Percentiles rank a stretch among this genome's conserved stretches.
Evolutionary conservation across 1,140 invertebrate genomes (phyloP).

Genomic region (Pectinophora gossypiella): DNA sequence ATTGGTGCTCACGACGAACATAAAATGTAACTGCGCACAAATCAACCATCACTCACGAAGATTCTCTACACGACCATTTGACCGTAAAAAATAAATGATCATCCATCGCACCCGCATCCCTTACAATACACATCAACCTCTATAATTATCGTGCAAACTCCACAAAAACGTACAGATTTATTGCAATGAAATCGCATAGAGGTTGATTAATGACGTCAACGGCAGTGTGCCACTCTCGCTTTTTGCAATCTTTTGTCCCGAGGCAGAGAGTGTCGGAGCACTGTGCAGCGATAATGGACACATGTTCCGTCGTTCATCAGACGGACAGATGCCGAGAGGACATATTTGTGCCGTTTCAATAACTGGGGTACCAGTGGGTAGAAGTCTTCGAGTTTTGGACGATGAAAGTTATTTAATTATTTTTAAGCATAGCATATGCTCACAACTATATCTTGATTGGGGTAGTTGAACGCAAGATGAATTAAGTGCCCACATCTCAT

Average conservation of each 20-base stretch:
- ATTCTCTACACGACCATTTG: too few relatives aligned
- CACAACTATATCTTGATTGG: too few relatives aligned
- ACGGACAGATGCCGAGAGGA: conserved; percentile 50
- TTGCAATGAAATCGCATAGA: too few relatives aligned
- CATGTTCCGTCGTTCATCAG: conserved; percentile 58
- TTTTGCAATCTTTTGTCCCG: conserved; percentile 2
- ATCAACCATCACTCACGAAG: too few relatives aligned
- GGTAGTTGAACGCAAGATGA: too few relatives aligned
- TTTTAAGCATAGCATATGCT: too few relatives aligned
- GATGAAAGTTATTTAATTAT: too few relatives aligned
- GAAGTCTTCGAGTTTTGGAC: too few relatives aligned
- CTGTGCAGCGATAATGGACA: conserved; percentile 36
- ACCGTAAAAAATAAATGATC: background rate
- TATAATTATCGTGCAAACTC: background rate
- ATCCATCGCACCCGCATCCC: background rate
- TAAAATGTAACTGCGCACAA: too few relatives aligned
- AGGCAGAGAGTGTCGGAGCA: background rate
- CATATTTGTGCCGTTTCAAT: conserved; percentile 25
- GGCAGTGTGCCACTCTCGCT: background rate
- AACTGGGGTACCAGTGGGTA: background rate
- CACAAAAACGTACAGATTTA: background rate
- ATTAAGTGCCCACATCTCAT: too few relatives aligned
- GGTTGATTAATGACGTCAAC: background rate
- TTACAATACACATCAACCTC: background rate
- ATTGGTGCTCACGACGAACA: too few relatives aligned